Evolutionary conservation across 2,888 invertebrate genomes (phyloP).

Genomic region (Drosophila rubida): DNA sequence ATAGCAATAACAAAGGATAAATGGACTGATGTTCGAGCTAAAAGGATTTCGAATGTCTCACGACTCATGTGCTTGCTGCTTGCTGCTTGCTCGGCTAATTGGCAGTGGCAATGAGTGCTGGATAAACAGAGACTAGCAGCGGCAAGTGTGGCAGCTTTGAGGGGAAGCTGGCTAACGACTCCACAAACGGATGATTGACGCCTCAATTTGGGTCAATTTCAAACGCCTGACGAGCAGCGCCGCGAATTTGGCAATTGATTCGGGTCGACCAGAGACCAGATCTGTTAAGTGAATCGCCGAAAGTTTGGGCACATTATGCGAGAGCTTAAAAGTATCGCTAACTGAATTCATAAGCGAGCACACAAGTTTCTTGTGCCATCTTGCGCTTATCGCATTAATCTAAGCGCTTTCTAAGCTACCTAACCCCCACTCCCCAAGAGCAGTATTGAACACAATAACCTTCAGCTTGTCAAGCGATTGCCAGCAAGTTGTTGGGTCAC

Average conservation of each 20-base stretch:
- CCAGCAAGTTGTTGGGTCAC: constrained; percentile 38
- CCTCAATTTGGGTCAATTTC: constrained; percentile 48
- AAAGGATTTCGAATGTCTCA: constrained; percentile 51
- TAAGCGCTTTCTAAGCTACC: constrained; percentile 52
- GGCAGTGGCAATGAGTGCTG: constrained; percentile 40
- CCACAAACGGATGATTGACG: constrained; percentile 27
- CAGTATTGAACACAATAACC: constrained; percentile 63
- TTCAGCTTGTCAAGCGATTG: constrained; percentile 54
- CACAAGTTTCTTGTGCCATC: not conserved
- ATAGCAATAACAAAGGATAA: constrained; percentile 47
- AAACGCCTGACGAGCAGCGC: constrained; percentile 17
- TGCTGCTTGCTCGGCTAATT: constrained; percentile 57
- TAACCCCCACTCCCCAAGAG: too few species aligned
- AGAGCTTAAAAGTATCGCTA: constrained; percentile 32
- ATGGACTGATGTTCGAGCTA: constrained; percentile 35
- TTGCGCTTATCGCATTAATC: constrained; percentile 52
- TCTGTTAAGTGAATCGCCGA: not conserved
- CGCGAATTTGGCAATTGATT: not conserved
- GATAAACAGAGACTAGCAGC: constrained; percentile 22
- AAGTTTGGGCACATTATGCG: constrained; percentile 1
- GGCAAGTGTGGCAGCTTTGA: constrained; percentile 18
- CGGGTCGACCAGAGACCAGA: not conserved
- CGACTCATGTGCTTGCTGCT: constrained; percentile 52
- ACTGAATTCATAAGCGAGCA: constrained; percentile 43
- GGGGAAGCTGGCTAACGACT: not conserved